Percentiles rank a stretch among this genome's conserved stretches.
These are phyloP conservation scores for Taphrorychus bicolor DNA, from an alignment of 2,888 invertebrate genomes.

Conservation along the genomic window DNA sequence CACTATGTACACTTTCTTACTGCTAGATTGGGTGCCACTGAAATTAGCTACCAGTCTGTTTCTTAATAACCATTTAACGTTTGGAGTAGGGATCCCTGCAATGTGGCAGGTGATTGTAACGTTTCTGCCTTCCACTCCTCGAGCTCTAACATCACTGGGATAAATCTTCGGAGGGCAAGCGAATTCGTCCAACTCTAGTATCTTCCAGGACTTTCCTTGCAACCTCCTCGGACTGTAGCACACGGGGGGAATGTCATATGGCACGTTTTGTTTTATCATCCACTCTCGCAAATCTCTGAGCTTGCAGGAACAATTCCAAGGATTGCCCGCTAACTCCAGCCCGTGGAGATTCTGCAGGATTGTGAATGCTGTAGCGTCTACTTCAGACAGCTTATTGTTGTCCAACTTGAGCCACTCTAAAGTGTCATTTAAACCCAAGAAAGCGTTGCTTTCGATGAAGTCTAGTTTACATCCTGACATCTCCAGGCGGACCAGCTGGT, in stretches of 20 bases:
- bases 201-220: constrained; percentile 74
- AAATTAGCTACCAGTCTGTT: constrained; percentile 75
- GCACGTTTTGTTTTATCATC: constrained; percentile 81
- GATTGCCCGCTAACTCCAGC: constrained; percentile 78
- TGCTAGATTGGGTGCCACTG: constrained; percentile 60
- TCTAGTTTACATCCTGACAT: constrained; percentile 75
- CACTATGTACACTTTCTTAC: constrained; percentile 70
- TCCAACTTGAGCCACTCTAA: constrained; percentile 81
- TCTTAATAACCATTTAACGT: constrained; percentile 75
- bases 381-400: constrained; percentile 73
- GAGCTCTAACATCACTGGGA: constrained; percentile 66
- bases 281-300: constrained; percentile 77
- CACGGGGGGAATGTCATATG: constrained; percentile 73
- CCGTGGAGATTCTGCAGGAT: constrained; percentile 75
- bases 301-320: constrained; percentile 84
- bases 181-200: constrained; percentile 78
- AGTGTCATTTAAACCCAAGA: constrained; percentile 74
- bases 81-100: constrained; percentile 73
- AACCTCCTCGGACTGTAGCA: constrained; percentile 73
- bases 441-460: constrained; percentile 73
- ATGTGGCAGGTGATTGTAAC: constrained; percentile 77
- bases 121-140: constrained; percentile 75
- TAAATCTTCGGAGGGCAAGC: constrained; percentile 78
- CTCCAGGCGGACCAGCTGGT: constrained; percentile 75
- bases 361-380: constrained; percentile 72